These are phyloP conservation scores for Ctenosaura bakeri DNA, from an alignment of 2,797 vertebrate species.

Conservation along the genomic window DNA sequence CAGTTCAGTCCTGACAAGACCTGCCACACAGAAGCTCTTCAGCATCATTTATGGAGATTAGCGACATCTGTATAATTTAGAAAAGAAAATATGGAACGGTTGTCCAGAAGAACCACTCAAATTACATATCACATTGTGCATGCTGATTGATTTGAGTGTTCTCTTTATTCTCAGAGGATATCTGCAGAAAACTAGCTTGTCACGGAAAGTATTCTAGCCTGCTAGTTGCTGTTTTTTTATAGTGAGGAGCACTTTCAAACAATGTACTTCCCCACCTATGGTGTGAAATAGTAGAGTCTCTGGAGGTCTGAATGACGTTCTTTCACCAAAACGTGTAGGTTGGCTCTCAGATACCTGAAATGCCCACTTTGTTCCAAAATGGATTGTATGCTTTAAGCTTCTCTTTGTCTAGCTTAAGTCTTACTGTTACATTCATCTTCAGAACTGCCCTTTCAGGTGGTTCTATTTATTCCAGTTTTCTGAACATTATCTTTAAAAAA, in stretches of 20 bases:
- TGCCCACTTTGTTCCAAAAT: conserved; percentile 37
- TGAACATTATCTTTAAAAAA: conserved; percentile 1
- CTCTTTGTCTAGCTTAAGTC: conserved; percentile 20
- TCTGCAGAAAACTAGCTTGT: background rate
- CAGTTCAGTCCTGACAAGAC: background rate
- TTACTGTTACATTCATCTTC: conserved; percentile 28
- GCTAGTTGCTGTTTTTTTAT: conserved; percentile 11
- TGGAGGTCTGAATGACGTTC: background rate
- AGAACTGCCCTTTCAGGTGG: background rate
- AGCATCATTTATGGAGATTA: background rate
- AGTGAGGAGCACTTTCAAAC: background rate
- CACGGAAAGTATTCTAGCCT: background rate
- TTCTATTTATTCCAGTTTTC: conserved; percentile 9
- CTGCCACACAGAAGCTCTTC: background rate
- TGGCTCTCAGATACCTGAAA: conserved; percentile 36
- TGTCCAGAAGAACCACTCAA: background rate
- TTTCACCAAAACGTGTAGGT: conserved; percentile 25
- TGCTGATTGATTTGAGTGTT: background rate
- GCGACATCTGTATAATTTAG: background rate
- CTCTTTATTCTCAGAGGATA: background rate
- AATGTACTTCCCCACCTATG: background rate
- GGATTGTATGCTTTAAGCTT: conserved; percentile 17
- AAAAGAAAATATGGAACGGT: background rate
- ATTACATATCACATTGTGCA: background rate
- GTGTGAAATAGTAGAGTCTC: background rate